These are phyloP conservation scores for Chaenodraco wilsoni DNA, from an alignment of 2,797 vertebrate genomes.

Conservation along the genomic window DNA sequence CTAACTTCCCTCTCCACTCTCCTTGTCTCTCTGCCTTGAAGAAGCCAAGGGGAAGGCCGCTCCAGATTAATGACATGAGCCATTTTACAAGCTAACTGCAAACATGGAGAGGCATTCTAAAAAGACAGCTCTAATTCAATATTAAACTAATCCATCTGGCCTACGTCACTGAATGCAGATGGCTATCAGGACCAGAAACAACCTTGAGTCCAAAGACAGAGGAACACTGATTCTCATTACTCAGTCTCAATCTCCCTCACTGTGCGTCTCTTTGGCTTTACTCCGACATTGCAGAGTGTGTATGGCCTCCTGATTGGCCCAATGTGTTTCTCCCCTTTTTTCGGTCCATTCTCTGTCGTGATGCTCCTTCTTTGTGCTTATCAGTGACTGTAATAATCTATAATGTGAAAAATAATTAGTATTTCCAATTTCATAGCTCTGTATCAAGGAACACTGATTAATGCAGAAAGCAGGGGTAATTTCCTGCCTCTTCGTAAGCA, in stretches of 20 bases:
- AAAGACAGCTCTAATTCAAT: conserved; percentile 79
- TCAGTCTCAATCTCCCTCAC: conserved; percentile 34
- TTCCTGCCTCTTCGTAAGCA: conserved; percentile 21
- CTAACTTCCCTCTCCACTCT: neutral
- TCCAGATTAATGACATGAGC: conserved; percentile 60
- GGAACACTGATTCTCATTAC: conserved; percentile 60
- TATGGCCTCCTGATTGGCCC: conserved; percentile 33
- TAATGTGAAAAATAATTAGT: conserved; percentile 31
- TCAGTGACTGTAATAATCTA: conserved; percentile 33
- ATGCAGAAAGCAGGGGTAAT: conserved; percentile 12
- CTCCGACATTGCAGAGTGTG: conserved; percentile 27
- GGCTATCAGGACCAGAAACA: conserved; percentile 67
- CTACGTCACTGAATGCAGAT: conserved; percentile 71
- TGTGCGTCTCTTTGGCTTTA: conserved; percentile 42
- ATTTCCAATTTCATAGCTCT: conserved; percentile 32
- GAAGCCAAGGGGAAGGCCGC: conserved; percentile 24
- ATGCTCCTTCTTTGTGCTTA: conserved; percentile 21
- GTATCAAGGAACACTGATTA: conserved; percentile 32
- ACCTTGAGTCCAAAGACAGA: conserved; percentile 75
- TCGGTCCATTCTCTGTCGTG: conserved; percentile 7
- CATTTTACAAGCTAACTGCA: conserved; percentile 57
- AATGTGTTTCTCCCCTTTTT: conserved; percentile 23
- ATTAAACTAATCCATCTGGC: conserved; percentile 81
- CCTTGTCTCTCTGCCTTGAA: conserved; percentile 12
- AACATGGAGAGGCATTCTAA: conserved; percentile 60